Evolutionary conservation across 2,888 invertebrate species (phyloP).

Genomic region (Temnothorax unifasciatus): DNA sequence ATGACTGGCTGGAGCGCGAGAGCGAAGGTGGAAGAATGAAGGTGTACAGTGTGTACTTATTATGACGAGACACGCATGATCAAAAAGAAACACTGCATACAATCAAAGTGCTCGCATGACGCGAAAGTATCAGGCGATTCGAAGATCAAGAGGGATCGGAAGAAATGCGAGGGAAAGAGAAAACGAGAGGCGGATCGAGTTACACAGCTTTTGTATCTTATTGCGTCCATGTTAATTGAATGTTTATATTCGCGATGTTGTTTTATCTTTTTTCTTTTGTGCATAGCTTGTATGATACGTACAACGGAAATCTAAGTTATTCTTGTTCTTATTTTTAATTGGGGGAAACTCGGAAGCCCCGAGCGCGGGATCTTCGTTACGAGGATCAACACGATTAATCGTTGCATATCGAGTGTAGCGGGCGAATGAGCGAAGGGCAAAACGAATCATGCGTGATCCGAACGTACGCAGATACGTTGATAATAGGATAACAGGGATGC

Average conservation of each 20-base stretch:
- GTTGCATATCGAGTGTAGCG: constrained; percentile 44
- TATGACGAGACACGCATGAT: constrained; percentile 69
- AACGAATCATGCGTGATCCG: constrained; percentile 33
- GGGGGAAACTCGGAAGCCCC: background rate
- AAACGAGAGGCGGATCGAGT: constrained; percentile 46
- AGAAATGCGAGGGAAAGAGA: constrained; percentile 37
- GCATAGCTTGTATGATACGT: constrained; percentile 70
- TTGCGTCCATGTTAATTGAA: constrained; percentile 83
- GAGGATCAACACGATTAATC: constrained; percentile 21
- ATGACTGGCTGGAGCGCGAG: constrained; percentile 46
- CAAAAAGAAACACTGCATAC: constrained; percentile 75
- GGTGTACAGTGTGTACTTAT: constrained; percentile 52
- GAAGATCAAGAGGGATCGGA: constrained; percentile 3
- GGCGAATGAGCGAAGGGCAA: constrained; percentile 25
- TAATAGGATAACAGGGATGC: background rate
- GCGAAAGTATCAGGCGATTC: constrained; percentile 29
- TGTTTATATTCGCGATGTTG: constrained; percentile 76
- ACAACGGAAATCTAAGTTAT: constrained; percentile 72
- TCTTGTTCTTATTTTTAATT: constrained; percentile 73
- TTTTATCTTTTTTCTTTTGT: constrained; percentile 67
- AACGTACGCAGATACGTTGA: background rate
- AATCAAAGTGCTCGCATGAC: constrained; percentile 77
- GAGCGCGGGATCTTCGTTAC: background rate
- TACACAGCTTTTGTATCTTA: constrained; percentile 82
- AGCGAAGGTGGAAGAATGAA: constrained; percentile 51